These are phyloP conservation scores for Aquatica leii DNA, from an alignment of 2,888 invertebrate genomes.

Conservation along the genomic window DNA sequence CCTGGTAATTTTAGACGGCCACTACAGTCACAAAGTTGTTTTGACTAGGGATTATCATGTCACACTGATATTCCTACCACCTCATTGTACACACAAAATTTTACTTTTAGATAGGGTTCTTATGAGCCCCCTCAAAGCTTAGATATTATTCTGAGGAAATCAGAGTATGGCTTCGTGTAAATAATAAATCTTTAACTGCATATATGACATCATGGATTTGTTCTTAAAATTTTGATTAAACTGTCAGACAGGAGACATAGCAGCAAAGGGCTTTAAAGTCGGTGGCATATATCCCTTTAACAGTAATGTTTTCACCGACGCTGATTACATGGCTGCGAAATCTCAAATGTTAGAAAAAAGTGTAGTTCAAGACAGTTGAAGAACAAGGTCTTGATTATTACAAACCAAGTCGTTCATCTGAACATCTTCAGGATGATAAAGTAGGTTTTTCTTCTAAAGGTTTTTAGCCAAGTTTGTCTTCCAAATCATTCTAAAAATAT, in stretches of 20 bases:
- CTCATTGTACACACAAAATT: slow-evolving; percentile 33
- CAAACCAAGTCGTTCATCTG: background rate
- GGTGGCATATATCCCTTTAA: background rate
- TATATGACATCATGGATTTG: background rate
- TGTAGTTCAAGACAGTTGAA: background rate
- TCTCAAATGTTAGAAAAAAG: background rate
- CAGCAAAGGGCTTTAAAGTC: background rate
- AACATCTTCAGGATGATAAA: background rate
- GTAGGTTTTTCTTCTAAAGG: background rate
- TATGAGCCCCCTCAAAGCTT: slow-evolving; percentile 20
- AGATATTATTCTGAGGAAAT: slow-evolving; percentile 23
- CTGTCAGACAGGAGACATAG: background rate
- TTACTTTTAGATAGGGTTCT: slow-evolving; percentile 29
- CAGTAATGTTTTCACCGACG: background rate
- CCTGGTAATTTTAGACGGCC: slow-evolving; percentile 34
- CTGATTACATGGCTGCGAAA: background rate
- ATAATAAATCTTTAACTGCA: slow-evolving; percentile 2
- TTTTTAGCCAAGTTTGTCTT: background rate
- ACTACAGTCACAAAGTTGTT: slow-evolving; percentile 27
- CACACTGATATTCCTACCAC: slow-evolving; percentile 29
- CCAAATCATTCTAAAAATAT: too few species aligned
- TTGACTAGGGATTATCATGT: slow-evolving; percentile 27
- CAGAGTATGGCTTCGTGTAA: background rate
- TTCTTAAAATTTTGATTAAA: background rate
- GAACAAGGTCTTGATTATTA: background rate